Base-by-base conservation (phyloP, 2,797 vertebrate genomes). In the Tachyglossus aculeatus region DNA sequence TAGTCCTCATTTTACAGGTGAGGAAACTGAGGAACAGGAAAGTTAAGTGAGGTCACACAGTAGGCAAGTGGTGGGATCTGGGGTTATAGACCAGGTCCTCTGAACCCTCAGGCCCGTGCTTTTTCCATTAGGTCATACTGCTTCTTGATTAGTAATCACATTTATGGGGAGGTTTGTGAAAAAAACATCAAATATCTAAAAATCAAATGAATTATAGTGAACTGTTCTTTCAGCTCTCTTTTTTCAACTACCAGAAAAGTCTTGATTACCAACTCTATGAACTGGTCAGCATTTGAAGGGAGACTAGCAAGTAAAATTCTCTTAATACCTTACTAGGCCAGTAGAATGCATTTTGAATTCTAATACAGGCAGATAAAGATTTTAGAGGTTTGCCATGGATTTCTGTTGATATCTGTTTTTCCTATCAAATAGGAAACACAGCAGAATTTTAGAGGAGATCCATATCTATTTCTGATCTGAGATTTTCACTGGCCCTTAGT, bases 341-440 rank as follows among this genome's bases (percentile, higher is more conserved):
- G 9, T 74, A 47, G 27, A 60, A 56, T 44, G 24, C 36, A 63
- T 80, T 68, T 61, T 66, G 37, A 76, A 73, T 60, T 37, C 10
- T 27, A 69, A 27, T 57, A 60, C 64, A 67, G 43, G 27, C 34
- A 69, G 33, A 54, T 43, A 40, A 36, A 55, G 55, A 64, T 48
- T 56, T 51, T 50, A 58, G 32, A 64, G 66, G 45, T 74, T 61
- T 61, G 33, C 36, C 77, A 48, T 63, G 51, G 48, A 72, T 29
- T 76, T 67, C 53, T 57, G 31, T 68, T 71, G 40, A 64, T 43
- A 48, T 74, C 52, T 50, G 7, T 44, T 19, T 66, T 71, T 25
- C 5, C 25, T 74, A 48, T 57, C 67, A 64, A 79, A 59, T 52
- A 55, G 29, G 54, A 41, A 56, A 31, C 12, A 32, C n/a, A 27